These are phyloP conservation scores for Antheraea assamensis DNA, from an alignment of 2,888 invertebrate species.

Conservation along the genomic window DNA sequence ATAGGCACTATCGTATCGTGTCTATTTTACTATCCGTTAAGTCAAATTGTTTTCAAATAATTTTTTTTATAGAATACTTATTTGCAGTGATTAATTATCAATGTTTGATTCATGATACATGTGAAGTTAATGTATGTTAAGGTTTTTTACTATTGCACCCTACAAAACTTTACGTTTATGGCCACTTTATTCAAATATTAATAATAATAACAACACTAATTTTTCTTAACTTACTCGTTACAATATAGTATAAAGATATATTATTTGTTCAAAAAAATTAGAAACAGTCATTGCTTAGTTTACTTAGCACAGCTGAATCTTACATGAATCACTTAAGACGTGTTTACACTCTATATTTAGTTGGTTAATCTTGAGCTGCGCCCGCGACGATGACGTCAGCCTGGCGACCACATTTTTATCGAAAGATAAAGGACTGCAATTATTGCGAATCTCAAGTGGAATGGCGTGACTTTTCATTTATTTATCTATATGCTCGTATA, in stretches of 20 bases:
- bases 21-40: background rate
- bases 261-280: conserved; percentile 15
- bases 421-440: conserved; percentile 56
- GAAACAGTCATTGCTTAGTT: conserved; percentile 33
- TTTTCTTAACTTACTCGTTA: background rate
- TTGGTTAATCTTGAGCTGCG: conserved; percentile 58
- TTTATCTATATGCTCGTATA: background rate
- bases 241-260: background rate
- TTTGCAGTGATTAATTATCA: too few relatives aligned
- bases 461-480: conserved; percentile 10
- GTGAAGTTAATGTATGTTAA: background rate
- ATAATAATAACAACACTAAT: background rate
- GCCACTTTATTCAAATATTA: background rate
- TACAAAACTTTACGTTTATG: background rate
- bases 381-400: conserved; percentile 66
- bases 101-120: background rate
- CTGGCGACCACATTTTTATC: conserved; percentile 47
- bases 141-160: background rate
- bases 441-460: conserved; percentile 44
- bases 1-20: background rate
- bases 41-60: background rate
- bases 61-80: background rate
- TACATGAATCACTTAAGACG: conserved; percentile 65
- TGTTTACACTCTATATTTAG: conserved; percentile 73
- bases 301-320: conserved; percentile 53